A percentile compares a stretch with the other conserved stretches of the same genome.
These are phyloP conservation scores for Amblyornis subalaris DNA, from an alignment of 2,113 vertebrate genomes.

Conservation along the genomic window DNA sequence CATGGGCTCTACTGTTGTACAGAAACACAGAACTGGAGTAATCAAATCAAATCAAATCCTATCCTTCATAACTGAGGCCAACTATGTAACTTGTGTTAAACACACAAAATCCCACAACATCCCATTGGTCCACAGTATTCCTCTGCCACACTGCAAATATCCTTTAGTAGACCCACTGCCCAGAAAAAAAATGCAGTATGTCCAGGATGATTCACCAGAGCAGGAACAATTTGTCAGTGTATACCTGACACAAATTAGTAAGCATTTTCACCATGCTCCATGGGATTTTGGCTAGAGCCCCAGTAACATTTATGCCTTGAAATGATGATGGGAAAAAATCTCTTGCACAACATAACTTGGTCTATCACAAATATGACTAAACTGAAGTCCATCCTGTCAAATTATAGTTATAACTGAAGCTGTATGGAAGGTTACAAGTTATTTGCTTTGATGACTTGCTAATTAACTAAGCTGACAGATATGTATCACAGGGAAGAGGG, in stretches of 20 bases:
- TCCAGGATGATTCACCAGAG: not conserved
- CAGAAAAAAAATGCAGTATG: not conserved
- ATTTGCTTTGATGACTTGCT: constrained; percentile 15
- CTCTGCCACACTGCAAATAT: not conserved
- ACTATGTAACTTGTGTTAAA: not conserved
- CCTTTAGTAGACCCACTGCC: not conserved
- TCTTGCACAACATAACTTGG: not conserved
- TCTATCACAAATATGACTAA: not conserved
- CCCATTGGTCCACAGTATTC: not conserved
- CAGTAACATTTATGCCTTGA: not conserved
- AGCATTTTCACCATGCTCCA: not conserved
- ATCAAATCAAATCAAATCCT: not conserved
- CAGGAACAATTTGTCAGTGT: not conserved
- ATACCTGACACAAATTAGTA: not conserved
- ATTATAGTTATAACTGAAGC: not conserved
- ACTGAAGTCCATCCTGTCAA: not conserved
- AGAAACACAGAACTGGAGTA: not conserved
- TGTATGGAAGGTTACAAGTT: not conserved
- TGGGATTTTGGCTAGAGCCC: not conserved
- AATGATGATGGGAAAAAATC: not conserved
- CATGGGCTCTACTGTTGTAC: not conserved
- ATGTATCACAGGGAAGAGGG: not conserved
- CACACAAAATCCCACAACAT: not conserved
- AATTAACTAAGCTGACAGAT: constrained; percentile 25
- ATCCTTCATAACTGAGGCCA: not conserved